Base-by-base conservation (phyloP, 2,797 vertebrate genomes). In the Furcifer pardalis region DNA sequence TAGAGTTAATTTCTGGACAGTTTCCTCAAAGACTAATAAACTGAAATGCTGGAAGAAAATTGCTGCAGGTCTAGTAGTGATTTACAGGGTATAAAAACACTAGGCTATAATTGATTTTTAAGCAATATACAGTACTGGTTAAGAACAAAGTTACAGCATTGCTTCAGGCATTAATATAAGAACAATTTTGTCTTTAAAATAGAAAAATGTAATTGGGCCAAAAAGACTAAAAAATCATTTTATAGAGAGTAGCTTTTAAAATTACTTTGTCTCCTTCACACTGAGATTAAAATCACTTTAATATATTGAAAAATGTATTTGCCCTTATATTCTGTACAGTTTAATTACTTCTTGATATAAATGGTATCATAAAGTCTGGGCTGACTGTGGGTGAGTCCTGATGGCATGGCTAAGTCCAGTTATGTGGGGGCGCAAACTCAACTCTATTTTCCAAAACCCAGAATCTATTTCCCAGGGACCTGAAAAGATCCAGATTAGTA, bases 191-290 rank as follows among this genome's bases (percentile, higher is more conserved):
- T 86, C 84, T 90, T 82, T 84, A 65, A 84, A 79, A 86, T 3
- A 77, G 66, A 88, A 82, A 84, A 84, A 84, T 75, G 83, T 92
- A 94, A 93, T 93, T 91, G 89, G 59, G 92, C 93, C 90, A 92
- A 89, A 91, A 91, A 91, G 74, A 91, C 89, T 86, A 68, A 89
- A 92, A 89, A 90, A 91, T 73, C 93, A 82, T 89, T 93, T 85
- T 83, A 87, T 81, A 77, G 91, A 83, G 69, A 82, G 82, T 79
- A 88, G 63, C 83, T 91, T 94, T 92, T 86, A 90, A 74, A 93
- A 91, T 91, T 87, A 84, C 76, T 90, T 89, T 91, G 44, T 68
- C 7, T 42, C 56, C 82, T 27, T 68, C 63, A 84, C 66, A 6
- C 17, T 66, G 82, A 89, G 88, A 25, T 89, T 89, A 86, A 25